Percentiles rank a stretch among this genome's conserved stretches.
These are phyloP conservation scores for Etheostoma cragini DNA, from an alignment of 2,113 vertebrate genomes.

Conservation along the genomic window DNA sequence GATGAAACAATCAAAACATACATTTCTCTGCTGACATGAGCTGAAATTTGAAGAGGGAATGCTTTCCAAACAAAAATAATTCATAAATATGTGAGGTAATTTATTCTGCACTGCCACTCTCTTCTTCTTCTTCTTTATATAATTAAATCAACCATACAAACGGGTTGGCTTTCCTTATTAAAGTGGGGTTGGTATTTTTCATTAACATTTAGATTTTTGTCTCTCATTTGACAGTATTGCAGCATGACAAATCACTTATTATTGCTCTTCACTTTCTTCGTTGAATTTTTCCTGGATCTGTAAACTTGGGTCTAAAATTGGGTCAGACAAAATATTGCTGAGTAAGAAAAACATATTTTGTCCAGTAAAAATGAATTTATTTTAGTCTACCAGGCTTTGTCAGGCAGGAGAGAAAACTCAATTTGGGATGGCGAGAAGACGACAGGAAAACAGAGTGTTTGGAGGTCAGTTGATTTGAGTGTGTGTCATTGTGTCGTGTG, in stretches of 20 bases:
- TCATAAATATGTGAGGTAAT: too few relatives aligned
- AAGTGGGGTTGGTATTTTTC: not conserved
- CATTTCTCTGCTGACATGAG: too few relatives aligned
- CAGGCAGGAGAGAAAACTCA: constrained; percentile 41
- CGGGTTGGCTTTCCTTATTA: not conserved
- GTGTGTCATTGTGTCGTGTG: constrained; percentile 10
- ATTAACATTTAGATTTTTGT: not conserved
- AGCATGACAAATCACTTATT: not conserved
- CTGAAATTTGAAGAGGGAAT: not conserved
- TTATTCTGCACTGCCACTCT: too few relatives aligned
- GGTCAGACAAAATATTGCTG: not conserved
- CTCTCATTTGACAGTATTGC: not conserved
- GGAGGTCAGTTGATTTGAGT: constrained; percentile 40
- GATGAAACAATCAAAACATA: not conserved
- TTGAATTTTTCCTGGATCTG: not conserved
- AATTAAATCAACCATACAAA: too few relatives aligned
- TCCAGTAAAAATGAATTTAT: constrained; percentile 19
- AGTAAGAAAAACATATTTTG: not conserved
- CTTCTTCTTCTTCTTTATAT: too few relatives aligned
- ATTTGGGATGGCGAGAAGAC: constrained; percentile 15
- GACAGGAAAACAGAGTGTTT: constrained; percentile 33
- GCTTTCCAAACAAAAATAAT: not conserved
- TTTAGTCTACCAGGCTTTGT: not conserved
- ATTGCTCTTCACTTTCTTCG: constrained; percentile 3
- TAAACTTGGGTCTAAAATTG: not conserved